Conservation (phyloP, 2,888 invertebrate genomes). For the Anaspis maculata region DNA sequence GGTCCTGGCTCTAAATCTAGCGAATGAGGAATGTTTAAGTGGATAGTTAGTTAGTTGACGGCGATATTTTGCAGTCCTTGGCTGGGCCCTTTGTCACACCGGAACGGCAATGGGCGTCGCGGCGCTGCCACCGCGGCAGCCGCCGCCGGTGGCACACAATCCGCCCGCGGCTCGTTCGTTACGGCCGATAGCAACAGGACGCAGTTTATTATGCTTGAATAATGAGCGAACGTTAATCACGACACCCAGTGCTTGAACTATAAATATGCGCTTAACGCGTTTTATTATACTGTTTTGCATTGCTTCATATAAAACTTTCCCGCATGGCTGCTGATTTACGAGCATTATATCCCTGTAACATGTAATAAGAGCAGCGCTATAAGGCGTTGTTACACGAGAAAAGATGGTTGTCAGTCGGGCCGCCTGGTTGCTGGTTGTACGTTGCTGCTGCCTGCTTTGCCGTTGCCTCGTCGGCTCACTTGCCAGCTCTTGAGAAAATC, state of each 20-base stretch:
- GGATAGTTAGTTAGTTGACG: too few species aligned
- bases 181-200: slow-evolving; percentile 31
- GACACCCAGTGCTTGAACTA: slow-evolving; percentile 37
- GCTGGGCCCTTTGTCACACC: too few species aligned
- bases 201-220: slow-evolving; percentile 36
- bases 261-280: slow-evolving; percentile 40
- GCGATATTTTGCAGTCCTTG: too few species aligned
- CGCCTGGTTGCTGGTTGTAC: slow-evolving; percentile 17
- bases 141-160: slow-evolving; percentile 11
- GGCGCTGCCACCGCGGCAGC: too few species aligned
- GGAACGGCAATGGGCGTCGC: too few species aligned
- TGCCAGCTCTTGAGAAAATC: too few species aligned
- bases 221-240: slow-evolving; percentile 39
- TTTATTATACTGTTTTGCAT: slow-evolving; percentile 40
- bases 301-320: slow-evolving; percentile 39
- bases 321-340: slow-evolving; percentile 39
- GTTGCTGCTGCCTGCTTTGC: slow-evolving; percentile 7
- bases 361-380: slow-evolving; percentile 37
- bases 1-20: too few species aligned
- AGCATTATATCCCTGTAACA: slow-evolving; percentile 35
- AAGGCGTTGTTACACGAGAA: slow-evolving; percentile 32
- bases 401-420: slow-evolving; percentile 31
- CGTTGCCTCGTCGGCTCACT: too few species aligned
- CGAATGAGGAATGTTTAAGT: too few species aligned
- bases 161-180: slow-evolving; percentile 25